phyloP scores from a whole-genome alignment of 2,113 vertebrate species.

The Pogona vitticeps region DNA sequence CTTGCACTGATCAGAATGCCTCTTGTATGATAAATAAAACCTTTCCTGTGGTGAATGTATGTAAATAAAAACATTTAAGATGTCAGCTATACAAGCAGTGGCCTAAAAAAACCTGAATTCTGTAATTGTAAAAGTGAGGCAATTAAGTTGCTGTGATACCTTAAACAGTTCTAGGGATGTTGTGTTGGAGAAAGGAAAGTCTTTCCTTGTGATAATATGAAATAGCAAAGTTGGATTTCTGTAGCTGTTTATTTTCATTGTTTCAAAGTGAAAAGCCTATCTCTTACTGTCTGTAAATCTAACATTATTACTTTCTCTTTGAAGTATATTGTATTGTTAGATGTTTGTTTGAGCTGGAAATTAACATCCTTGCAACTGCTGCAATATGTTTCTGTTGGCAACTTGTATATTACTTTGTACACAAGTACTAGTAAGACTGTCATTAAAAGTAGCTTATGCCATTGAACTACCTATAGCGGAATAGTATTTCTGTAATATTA shows the following conservation, averaged over 20 bases:
- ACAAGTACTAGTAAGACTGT: slow-evolving; percentile 81
- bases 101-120: slow-evolving; percentile 65
- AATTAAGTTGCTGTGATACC: slow-evolving; percentile 74
- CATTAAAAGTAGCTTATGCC: slow-evolving; percentile 83
- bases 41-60: slow-evolving; percentile 82
- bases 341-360: slow-evolving; percentile 83
- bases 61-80: slow-evolving; percentile 76
- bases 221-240: slow-evolving; percentile 71
- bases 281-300: slow-evolving; percentile 82
- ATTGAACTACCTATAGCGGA: slow-evolving; percentile 80
- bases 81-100: slow-evolving; percentile 73
- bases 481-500: slow-evolving; percentile 81
- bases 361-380: slow-evolving; percentile 78
- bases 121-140: slow-evolving; percentile 69
- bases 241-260: slow-evolving; percentile 76
- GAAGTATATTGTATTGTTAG: slow-evolving; percentile 83
- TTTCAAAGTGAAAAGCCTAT: slow-evolving; percentile 77
- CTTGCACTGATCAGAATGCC: slow-evolving; percentile 77
- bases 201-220: slow-evolving; percentile 73
- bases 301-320: slow-evolving; percentile 83
- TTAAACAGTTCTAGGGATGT: slow-evolving; percentile 70
- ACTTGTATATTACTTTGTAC: slow-evolving; percentile 82
- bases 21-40: slow-evolving; percentile 72
- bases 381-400: slow-evolving; percentile 80
- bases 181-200: slow-evolving; percentile 68